phyloP scores from a whole-genome alignment of 2,888 invertebrate genomes.

The Phyllotreta striolata region DNA sequence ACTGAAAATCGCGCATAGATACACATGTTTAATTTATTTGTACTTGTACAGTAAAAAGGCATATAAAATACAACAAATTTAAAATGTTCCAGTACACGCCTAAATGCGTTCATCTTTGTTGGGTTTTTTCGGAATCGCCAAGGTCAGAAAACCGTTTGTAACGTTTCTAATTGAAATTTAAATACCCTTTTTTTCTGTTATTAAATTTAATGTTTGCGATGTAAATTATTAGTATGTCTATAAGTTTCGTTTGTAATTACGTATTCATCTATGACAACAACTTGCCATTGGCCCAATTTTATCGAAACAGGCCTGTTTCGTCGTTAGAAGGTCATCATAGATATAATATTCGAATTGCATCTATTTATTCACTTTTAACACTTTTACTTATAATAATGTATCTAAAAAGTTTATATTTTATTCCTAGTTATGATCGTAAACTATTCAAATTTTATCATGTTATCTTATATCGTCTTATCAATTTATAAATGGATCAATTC shows the following conservation, averaged over 20 bases:
- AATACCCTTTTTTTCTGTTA: conserved; percentile 2
- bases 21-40: not conserved
- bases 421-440: too few species aligned
- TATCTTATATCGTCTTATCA: too few species aligned
- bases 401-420: too few species aligned
- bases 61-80: not conserved
- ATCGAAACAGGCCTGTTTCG: not conserved
- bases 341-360: too few species aligned
- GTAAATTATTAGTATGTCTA: too few species aligned
- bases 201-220: too few species aligned
- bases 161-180: conserved; percentile 7
- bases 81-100: not conserved
- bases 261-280: conserved; percentile 5
- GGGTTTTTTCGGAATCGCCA: not conserved
- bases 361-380: not conserved
- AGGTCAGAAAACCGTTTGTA: not conserved
- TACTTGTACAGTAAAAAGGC: not conserved
- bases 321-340: conserved; percentile 1
- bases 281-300: conserved; percentile 11
- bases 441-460: too few species aligned
- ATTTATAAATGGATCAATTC: not conserved
- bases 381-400: not conserved
- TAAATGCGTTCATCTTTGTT: not conserved
- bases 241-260: conserved; percentile 5
- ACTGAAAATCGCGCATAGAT: not conserved